Evolutionary conservation across 2,797 vertebrate species (phyloP).

Genomic region (Chrosomus eos): DNA sequence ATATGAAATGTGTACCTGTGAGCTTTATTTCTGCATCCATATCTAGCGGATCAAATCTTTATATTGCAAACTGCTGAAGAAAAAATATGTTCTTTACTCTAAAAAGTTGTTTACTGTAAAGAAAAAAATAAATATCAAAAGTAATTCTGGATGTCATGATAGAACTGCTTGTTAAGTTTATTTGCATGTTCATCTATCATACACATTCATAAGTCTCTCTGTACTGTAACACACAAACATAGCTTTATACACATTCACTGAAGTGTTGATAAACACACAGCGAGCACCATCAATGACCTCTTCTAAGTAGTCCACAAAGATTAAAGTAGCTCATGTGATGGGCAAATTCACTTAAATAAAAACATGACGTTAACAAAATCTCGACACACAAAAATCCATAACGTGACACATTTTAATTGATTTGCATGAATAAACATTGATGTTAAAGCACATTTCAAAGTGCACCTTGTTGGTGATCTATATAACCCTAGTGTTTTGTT

Average conservation of each 20-base stretch:
- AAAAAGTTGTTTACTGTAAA: neutral
- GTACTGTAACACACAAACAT: conserved; percentile 84
- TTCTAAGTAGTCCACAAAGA: conserved; percentile 57
- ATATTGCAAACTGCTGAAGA: neutral
- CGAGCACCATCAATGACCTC: conserved; percentile 16
- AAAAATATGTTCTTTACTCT: neutral
- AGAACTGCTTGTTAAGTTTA: conserved; percentile 80
- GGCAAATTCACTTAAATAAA: conserved; percentile 59
- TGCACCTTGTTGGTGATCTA: neutral
- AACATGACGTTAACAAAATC: conserved; percentile 10
- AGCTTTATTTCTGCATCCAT: neutral
- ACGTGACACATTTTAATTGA: neutral
- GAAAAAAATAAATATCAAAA: neutral
- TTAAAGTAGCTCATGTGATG: conserved; percentile 33
- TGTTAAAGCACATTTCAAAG: conserved; percentile 10
- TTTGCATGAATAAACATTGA: neutral
- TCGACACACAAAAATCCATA: neutral
- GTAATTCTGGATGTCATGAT: conserved; percentile 54
- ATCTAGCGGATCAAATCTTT: neutral
- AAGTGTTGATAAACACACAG: conserved; percentile 70
- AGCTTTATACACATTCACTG: conserved; percentile 84
- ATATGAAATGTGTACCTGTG: neutral
- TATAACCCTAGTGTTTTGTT: neutral
- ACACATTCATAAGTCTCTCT: conserved; percentile 94
- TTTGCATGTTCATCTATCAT: conserved; percentile 81